Conservation (phyloP, 2,797 vertebrate genomes). For the Liasis olivaceus region DNA sequence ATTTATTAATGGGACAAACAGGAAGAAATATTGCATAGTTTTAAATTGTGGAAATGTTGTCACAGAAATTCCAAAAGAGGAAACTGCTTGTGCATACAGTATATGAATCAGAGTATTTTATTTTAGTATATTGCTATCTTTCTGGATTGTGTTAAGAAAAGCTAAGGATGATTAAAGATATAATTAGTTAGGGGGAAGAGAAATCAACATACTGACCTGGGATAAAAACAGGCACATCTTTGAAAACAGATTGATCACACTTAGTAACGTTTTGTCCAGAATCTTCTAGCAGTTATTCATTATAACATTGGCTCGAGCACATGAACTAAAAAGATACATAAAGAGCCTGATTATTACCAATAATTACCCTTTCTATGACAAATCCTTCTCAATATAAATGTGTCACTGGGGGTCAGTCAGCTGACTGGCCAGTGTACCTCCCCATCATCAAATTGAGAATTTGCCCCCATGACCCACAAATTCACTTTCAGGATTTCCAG, state of each 20-base stretch:
- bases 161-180: neutral
- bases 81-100: neutral
- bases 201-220: neutral
- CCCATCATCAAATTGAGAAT: neutral
- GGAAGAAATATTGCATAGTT: neutral
- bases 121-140: neutral
- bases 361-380: neutral
- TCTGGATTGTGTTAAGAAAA: neutral
- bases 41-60: neutral
- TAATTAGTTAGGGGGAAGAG: neutral
- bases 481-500: neutral
- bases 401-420: neutral
- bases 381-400: neutral
- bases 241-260: neutral
- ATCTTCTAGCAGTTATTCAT: neutral
- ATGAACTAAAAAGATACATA: neutral
- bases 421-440: neutral
- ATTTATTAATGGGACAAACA: neutral
- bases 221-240: neutral
- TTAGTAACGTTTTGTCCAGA: no score
- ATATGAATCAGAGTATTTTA: neutral
- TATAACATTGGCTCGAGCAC: neutral
- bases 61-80: neutral
- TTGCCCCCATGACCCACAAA: neutral
- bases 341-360: neutral